Evolutionary conservation across 2,113 vertebrate genomes (phyloP).

Genomic region (Paralichthys olivaceus): DNA sequence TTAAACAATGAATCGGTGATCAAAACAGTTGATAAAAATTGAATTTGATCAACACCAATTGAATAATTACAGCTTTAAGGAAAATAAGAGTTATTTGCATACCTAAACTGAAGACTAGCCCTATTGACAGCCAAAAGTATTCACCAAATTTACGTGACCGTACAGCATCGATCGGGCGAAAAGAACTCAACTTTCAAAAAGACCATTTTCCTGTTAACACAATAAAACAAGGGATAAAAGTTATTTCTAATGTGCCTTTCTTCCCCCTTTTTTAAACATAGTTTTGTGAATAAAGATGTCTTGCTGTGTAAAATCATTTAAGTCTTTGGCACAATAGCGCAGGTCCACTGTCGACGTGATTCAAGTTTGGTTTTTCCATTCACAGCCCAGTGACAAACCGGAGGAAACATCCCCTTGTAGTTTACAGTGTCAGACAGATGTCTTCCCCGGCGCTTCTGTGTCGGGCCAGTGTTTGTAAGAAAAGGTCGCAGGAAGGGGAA

Average conservation of each 20-base stretch:
- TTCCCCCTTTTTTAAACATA: neutral
- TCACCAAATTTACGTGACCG: neutral
- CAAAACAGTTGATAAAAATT: too few species aligned
- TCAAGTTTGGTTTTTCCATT: constrained; percentile 52
- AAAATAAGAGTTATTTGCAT: neutral
- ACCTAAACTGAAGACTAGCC: neutral
- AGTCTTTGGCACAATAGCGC: constrained; percentile 11
- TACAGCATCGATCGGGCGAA: neutral
- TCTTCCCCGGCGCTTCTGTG: constrained; percentile 26
- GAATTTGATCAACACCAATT: neutral
- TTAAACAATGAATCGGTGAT: neutral
- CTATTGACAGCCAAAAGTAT: neutral
- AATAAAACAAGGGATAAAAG: constrained; percentile 4
- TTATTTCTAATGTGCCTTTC: neutral
- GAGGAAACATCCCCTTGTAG: constrained; percentile 49
- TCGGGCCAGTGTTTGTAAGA: constrained; percentile 15
- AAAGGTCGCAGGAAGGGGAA: constrained; percentile 54
- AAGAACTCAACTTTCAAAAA: neutral
- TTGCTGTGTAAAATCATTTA: constrained; percentile 30
- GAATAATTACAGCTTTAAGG: neutral
- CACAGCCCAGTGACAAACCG: constrained; percentile 22
- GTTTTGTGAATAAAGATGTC: neutral
- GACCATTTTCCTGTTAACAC: neutral
- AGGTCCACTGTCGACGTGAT: constrained; percentile 19
- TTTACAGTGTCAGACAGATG: constrained; percentile 45